Evolutionary conservation across 2,797 vertebrate genomes (phyloP).

Genomic region (Pangasius mekongensis): DNA sequence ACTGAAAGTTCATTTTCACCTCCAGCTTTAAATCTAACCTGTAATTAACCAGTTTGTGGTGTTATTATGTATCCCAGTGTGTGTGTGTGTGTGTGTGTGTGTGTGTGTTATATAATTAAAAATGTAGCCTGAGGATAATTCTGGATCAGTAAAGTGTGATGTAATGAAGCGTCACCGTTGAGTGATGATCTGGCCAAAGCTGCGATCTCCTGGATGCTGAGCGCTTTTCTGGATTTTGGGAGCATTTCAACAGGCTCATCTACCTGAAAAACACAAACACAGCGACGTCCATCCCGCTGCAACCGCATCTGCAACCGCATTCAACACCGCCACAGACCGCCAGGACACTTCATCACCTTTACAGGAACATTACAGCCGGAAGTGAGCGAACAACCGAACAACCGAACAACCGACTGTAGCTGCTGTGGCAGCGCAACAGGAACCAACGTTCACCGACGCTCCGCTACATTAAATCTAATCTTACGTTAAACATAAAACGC

Average conservation of each 20-base stretch:
- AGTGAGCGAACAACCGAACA: neutral
- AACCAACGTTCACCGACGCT: neutral
- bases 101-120: neutral
- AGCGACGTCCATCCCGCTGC: neutral
- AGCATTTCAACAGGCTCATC: conserved; percentile 95
- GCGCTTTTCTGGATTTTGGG: conserved; percentile 94
- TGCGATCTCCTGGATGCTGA: conserved; percentile 97
- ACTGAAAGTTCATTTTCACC: neutral
- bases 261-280: conserved; percentile 72
- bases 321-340: neutral
- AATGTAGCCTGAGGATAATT: neutral
- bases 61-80: too few species aligned
- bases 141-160: neutral
- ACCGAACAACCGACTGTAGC: neutral
- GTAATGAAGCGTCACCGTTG: conserved; percentile 78
- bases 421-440: neutral
- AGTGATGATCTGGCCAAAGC: conserved; percentile 95
- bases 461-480: neutral
- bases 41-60: neutral
- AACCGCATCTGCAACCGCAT: too few species aligned
- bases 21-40: neutral
- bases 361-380: neutral
- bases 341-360: neutral
- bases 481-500: neutral
- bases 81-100: conserved; percentile 1